A percentile compares a stretch with the other conserved stretches of the same genome.
These are phyloP conservation scores for Merops nubicus DNA, from an alignment of 2,113 vertebrate species.

Conservation along the genomic window DNA sequence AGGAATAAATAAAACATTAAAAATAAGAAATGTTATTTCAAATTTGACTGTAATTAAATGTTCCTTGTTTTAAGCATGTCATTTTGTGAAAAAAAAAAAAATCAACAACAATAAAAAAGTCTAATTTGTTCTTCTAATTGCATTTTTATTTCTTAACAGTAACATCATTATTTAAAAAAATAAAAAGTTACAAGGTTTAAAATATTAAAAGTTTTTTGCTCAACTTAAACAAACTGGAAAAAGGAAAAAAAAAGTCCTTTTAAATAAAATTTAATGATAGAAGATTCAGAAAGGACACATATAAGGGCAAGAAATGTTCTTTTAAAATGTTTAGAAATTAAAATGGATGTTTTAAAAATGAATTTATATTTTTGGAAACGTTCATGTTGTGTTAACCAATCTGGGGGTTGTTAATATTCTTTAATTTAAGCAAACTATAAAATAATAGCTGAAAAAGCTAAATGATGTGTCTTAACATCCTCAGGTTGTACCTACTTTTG, in stretches of 20 bases:
- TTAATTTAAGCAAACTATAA: not conserved
- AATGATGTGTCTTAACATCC: not conserved
- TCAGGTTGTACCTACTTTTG: not conserved
- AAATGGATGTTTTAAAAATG: fast-evolving
- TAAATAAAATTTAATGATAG: not conserved
- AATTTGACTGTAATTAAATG: not conserved
- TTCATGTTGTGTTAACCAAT: not conserved
- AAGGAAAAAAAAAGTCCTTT: not conserved
- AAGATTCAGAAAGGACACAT: not conserved
- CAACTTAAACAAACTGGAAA: not conserved
- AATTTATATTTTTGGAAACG: not conserved
- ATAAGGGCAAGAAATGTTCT: not conserved
- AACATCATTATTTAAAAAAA: not conserved
- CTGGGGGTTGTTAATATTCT: not conserved
- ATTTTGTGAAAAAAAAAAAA: not conserved
- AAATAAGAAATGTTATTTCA: not conserved
- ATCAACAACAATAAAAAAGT: not conserved
- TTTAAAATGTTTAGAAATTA: not conserved
- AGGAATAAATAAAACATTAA: not conserved
- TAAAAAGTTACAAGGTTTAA: not conserved
- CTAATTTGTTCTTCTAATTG: too few species aligned
- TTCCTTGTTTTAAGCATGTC: not conserved
- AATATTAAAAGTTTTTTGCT: not conserved
- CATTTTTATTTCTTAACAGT: not conserved
- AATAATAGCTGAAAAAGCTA: not conserved